Evolutionary conservation across 2,888 invertebrate species (phyloP).

Genomic region (Barypeithes pellucidus): DNA sequence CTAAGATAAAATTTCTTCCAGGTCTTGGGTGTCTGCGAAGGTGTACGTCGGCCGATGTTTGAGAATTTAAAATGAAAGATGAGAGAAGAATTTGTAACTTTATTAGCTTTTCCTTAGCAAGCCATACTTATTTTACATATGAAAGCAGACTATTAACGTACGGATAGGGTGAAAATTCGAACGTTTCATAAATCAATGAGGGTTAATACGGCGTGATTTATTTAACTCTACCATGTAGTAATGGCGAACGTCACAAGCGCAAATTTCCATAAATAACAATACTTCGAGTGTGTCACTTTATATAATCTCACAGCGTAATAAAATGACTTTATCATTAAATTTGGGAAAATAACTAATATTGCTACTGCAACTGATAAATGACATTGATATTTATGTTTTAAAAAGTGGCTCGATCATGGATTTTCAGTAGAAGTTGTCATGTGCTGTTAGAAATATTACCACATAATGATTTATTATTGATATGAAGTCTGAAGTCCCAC

Average conservation of each 20-base stretch:
- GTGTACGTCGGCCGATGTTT: too few species aligned
- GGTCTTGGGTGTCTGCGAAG: too few species aligned
- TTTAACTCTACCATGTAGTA: conserved; percentile 9
- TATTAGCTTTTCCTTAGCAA: neutral
- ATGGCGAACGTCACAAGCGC: conserved; percentile 10
- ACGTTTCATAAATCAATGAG: conserved; percentile 24
- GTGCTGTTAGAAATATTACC: too few species aligned
- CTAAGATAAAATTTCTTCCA: too few species aligned
- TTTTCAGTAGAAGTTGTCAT: neutral
- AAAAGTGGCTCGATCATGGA: neutral
- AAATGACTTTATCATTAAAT: conserved; percentile 24
- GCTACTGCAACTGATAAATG: conserved; percentile 4
- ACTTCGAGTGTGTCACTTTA: conserved; percentile 28
- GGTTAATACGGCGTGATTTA: conserved; percentile 30
- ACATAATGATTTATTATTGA: too few species aligned
- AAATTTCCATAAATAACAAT: conserved; percentile 35
- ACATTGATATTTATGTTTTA: neutral
- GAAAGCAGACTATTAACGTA: conserved; percentile 7
- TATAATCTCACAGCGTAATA: conserved; percentile 17
- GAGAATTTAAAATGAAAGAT: too few species aligned
- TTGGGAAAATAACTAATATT: conserved; percentile 3
- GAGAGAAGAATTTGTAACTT: neutral
- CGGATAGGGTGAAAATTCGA: conserved; percentile 27
- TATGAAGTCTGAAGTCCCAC: too few species aligned
- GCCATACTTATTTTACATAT: neutral